A percentile compares a stretch with the other conserved stretches of the same genome.
These are phyloP conservation scores for Tenualosa thibaudeaui DNA, from an alignment of 2,797 vertebrate genomes.

Conservation along the genomic window DNA sequence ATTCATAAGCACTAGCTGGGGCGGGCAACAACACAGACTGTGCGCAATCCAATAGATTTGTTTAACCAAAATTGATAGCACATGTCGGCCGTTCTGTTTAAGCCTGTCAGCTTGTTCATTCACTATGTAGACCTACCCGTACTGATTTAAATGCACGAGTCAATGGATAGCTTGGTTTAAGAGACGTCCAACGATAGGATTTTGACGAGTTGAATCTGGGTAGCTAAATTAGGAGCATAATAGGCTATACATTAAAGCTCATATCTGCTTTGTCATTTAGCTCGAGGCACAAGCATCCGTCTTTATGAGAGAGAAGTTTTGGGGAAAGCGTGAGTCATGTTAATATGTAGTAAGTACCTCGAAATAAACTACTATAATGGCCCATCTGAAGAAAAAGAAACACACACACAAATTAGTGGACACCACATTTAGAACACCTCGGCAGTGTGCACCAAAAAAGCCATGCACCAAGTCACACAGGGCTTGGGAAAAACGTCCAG, in stretches of 20 bases:
- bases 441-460: neutral
- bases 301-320: too few species aligned
- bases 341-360: too few species aligned
- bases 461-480: neutral
- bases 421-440: neutral
- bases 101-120: slow-evolving; percentile 16
- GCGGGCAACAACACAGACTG: slow-evolving; percentile 16
- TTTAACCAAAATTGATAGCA: slow-evolving; percentile 29
- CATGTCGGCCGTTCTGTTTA: slow-evolving; percentile 35
- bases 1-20: slow-evolving; percentile 29
- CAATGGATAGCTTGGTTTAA: neutral
- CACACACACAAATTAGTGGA: neutral
- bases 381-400: neutral
- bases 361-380: neutral
- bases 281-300: too few species aligned
- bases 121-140: neutral
- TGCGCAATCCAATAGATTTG: neutral
- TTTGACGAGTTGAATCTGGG: neutral
- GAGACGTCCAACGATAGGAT: neutral
- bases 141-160: neutral
- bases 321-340: too few species aligned
- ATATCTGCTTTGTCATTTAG: too few species aligned
- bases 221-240: neutral
- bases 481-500: neutral
- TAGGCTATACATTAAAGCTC: too few species aligned